Base-by-base conservation (phyloP, 2,797 vertebrate genomes). In the Gambusia yucatana region DNA sequence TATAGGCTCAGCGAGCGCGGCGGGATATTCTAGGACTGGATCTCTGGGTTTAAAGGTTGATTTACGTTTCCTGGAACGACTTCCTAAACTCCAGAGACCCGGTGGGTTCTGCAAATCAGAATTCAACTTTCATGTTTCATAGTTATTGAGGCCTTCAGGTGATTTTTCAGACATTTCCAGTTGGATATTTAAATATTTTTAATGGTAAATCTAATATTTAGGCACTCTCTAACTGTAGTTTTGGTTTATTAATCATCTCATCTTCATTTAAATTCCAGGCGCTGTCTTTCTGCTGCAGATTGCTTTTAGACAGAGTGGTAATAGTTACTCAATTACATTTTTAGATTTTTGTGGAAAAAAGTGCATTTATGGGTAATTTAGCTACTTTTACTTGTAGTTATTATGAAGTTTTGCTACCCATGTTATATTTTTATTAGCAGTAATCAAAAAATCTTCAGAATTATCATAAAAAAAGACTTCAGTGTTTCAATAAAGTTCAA, bases 1-100 rank as follows among this genome's bases (percentile, higher is more conserved):
- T 78, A 81, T 77, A 77, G 87, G 87, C 65, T 47, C 80, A 16
- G 63, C 17, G 55, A 30, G 39, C n/a, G 47, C 30, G 6, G 14
- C 74, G 57, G 50, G 43, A 9, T 74, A 43, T 63, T 57, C 77
- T 48, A 9, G 70, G 75, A 52, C 65, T 41, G 46, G 77, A 28
- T 48, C 50, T 47, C 41, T 17, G 6, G 1, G 73, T 72, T 63
- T 63, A 43, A 20, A 25, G 25, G 25, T 3, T 25, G n/a, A 43
- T 43, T 41, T 10, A 70, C 39, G 10, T 78, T 76, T 81, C 80
- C 73, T 39, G 80, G 75, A 80, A 74, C 25, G 1, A 10, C 75
- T 79, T 72, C 41, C 36, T 67, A 1, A 75, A 0, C 43, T n/a
- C 25, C 43, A 10, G 3, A 0, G 30, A 30, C 17, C 47, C 5